Conservation (phyloP, 2,888 invertebrate species). For the Nemapogon koenigi region DNA sequence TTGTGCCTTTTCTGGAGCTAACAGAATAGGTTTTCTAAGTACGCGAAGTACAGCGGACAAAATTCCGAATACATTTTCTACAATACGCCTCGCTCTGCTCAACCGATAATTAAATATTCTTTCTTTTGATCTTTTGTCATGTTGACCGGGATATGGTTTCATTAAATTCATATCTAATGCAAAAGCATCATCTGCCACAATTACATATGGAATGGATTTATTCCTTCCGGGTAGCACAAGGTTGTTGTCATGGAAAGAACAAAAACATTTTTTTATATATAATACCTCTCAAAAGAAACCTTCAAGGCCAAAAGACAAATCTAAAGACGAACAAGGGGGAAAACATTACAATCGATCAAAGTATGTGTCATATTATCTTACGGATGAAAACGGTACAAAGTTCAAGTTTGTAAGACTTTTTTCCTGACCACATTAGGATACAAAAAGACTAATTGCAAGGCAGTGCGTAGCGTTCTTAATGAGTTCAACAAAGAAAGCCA, state of each 20-base stretch:
- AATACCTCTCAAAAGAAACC: slow-evolving; percentile 12
- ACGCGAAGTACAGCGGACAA: neutral
- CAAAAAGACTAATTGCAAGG: slow-evolving; percentile 12
- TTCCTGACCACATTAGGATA: slow-evolving; percentile 13
- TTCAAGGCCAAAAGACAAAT: slow-evolving; percentile 12
- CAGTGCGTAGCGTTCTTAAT: slow-evolving; percentile 5
- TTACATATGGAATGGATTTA: too few species aligned
- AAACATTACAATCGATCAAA: slow-evolving; percentile 11
- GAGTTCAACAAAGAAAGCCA: neutral
- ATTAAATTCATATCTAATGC: slow-evolving; percentile 17
- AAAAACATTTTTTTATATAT: slow-evolving; percentile 15
- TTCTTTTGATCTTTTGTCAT: slow-evolving; percentile 15
- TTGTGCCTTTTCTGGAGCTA: slow-evolving; percentile 17
- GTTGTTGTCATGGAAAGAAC: slow-evolving; percentile 15
- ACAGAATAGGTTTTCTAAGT: slow-evolving; percentile 12
- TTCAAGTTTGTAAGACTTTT: slow-evolving; percentile 14
- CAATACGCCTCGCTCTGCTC: slow-evolving; percentile 15
- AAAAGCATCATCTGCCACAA: slow-evolving; percentile 19
- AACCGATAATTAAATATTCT: slow-evolving; percentile 17
- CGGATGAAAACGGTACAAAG: slow-evolving; percentile 12
- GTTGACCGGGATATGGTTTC: slow-evolving; percentile 17
- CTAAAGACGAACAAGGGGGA: slow-evolving; percentile 8
- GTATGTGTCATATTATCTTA: slow-evolving; percentile 12
- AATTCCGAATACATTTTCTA: slow-evolving; percentile 15
- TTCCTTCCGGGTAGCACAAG: too few species aligned